phyloP scores from a whole-genome alignment of 2,797 vertebrate species.

The Eleutherodactylus coqui region DNA sequence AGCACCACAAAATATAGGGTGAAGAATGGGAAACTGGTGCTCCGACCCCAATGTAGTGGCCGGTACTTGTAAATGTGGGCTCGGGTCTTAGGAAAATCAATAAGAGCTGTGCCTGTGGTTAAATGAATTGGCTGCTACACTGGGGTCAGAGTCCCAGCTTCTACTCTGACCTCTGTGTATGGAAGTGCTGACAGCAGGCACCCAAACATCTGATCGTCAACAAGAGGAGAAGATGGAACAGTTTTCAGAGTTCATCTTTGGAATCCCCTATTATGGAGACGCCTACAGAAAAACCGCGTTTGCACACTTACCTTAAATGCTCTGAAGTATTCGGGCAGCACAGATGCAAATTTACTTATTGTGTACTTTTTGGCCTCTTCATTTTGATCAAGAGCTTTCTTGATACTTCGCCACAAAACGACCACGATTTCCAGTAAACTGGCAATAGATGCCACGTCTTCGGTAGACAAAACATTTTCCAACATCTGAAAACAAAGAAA shows the following conservation, averaged over 20 bases:
- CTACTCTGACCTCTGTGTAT: too few relatives aligned
- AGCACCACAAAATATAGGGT: too few relatives aligned
- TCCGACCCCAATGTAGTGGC: too few relatives aligned
- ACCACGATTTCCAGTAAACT: constrained; percentile 88
- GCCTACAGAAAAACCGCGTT: background rate
- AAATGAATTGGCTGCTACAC: too few relatives aligned
- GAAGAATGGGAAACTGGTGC: too few relatives aligned
- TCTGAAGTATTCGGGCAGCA: constrained; percentile 88
- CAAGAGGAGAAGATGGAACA: background rate
- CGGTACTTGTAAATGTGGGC: too few relatives aligned
- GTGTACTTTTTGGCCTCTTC: constrained; percentile 83
- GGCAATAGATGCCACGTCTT: constrained; percentile 79
- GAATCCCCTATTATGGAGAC: background rate
- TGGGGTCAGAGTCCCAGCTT: too few relatives aligned
- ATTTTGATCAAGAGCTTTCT: constrained; percentile 82
- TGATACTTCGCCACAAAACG: constrained; percentile 91
- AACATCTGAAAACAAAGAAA: constrained; percentile 72
- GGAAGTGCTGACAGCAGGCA: too few relatives aligned
- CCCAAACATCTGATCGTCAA: too few relatives aligned
- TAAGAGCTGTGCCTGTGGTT: too few relatives aligned
- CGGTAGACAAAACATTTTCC: constrained; percentile 77
- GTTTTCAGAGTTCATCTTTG: background rate
- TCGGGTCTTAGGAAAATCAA: too few relatives aligned
- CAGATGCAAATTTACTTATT: constrained; percentile 84
- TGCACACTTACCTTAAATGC: constrained; percentile 82